Evolutionary conservation across 2,888 invertebrate genomes (phyloP).

Genomic region (Hypena proboscidalis): DNA sequence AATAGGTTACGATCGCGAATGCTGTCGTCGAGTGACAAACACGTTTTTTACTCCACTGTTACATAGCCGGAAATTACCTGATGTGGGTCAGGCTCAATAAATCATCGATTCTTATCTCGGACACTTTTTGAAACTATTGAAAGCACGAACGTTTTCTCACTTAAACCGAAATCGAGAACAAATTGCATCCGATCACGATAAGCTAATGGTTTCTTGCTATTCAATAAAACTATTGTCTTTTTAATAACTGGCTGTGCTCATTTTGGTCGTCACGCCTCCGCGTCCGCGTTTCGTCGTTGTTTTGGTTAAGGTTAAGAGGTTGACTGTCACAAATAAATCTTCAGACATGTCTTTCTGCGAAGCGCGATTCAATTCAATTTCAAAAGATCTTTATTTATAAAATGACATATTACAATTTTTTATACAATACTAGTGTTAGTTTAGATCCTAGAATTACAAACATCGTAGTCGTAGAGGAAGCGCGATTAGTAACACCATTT

Average conservation of each 20-base stretch:
- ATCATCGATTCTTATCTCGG: conserved; percentile 49
- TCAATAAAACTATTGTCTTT: conserved; percentile 26
- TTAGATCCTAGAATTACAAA: too few species aligned
- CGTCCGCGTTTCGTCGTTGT: conserved; percentile 18
- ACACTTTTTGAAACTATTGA: conserved; percentile 58
- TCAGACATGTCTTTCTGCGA: conserved; percentile 27
- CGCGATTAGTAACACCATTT: conserved; percentile 21
- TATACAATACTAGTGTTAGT: too few species aligned
- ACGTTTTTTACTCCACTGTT: conserved; percentile 52
- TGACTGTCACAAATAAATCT: conserved; percentile 34
- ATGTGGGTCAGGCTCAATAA: conserved; percentile 66
- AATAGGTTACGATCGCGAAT: conserved; percentile 70
- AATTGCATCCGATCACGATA: conserved; percentile 48
- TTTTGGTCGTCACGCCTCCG: conserved; percentile 21
- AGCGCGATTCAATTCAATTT: too few species aligned
- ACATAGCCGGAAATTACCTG: conserved; percentile 59
- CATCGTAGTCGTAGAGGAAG: too few species aligned
- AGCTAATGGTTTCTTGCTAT: conserved; percentile 28
- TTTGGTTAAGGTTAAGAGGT: conserved; percentile 38
- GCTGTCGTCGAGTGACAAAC: conserved; percentile 57
- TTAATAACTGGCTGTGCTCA: conserved; percentile 22
- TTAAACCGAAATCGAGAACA: conserved; percentile 43
- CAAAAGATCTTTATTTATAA: too few species aligned
- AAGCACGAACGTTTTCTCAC: conserved; percentile 57
- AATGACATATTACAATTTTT: too few species aligned